These are phyloP conservation scores for Oxycera nigricornis DNA, from an alignment of 2,888 invertebrate species.

Conservation along the genomic window DNA sequence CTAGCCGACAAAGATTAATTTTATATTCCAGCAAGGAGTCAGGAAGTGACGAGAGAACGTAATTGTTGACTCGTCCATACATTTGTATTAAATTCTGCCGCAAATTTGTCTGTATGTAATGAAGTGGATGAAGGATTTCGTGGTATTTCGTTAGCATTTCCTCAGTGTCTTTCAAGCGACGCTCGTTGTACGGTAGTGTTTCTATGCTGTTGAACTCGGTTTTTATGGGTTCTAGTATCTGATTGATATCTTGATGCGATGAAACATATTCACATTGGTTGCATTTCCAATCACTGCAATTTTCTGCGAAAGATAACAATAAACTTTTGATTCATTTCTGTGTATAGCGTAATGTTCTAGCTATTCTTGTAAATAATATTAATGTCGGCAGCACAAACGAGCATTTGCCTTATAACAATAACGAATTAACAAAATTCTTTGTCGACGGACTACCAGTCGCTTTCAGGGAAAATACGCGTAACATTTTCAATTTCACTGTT, in stretches of 20 bases:
- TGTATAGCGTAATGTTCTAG: not conserved
- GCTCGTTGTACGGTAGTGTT: conserved; percentile 65
- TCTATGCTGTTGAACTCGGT: conserved; percentile 72
- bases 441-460: no score
- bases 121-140: conserved; percentile 77
- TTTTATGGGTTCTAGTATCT: conserved; percentile 71
- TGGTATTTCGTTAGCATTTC: conserved; percentile 69
- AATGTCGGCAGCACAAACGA: no score
- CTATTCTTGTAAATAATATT: no score
- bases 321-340: no score
- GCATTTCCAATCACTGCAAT: conserved; percentile 57
- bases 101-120: conserved; percentile 72
- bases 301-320: no score
- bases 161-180: conserved; percentile 72
- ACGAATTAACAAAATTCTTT: no score
- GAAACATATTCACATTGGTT: conserved; percentile 70
- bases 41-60: conserved; percentile 74
- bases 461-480: no score
- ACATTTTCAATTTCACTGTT: no score
- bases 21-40: conserved; percentile 78
- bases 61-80: conserved; percentile 79
- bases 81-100: conserved; percentile 76
- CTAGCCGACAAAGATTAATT: conserved; percentile 72
- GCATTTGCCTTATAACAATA: no score
- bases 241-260: conserved; percentile 67